These are phyloP conservation scores for Meliscaeva auricollis DNA, from an alignment of 2,888 invertebrate species.

Conservation along the genomic window DNA sequence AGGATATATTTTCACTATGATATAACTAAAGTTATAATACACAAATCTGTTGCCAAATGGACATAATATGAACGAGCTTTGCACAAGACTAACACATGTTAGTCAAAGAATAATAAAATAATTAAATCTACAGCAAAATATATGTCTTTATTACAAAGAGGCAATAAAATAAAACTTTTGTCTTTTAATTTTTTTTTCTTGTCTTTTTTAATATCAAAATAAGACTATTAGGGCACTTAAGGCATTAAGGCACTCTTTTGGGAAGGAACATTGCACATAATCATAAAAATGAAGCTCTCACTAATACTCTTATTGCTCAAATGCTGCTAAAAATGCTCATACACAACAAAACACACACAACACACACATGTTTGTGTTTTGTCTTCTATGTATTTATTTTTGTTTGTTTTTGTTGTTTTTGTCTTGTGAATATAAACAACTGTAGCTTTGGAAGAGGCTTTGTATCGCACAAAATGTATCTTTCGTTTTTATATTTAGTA, in stretches of 20 bases:
- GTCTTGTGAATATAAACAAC: conserved; percentile 22
- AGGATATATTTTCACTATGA: conserved; percentile 2
- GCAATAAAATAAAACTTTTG: conserved; percentile 5
- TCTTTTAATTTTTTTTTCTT: background rate
- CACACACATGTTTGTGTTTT: conserved; percentile 10
- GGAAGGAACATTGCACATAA: conserved; percentile 50
- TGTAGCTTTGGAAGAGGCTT: conserved; percentile 45
- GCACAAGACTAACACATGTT: conserved; percentile 7
- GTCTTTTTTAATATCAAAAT: conserved; percentile 20
- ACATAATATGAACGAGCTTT: background rate
- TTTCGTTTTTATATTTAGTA: conserved; percentile 49
- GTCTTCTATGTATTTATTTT: background rate
- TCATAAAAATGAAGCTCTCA: conserved; percentile 54
- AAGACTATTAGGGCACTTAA: conserved; percentile 30
- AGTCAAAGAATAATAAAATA: conserved; percentile 20
- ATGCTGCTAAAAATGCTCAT: too few relatives aligned
- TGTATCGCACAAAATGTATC: conserved; percentile 45
- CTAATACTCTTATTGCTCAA: conserved; percentile 43
- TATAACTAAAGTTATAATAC: background rate
- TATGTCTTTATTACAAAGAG: conserved; percentile 28
- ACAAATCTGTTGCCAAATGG: conserved; percentile 9
- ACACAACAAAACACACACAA: background rate
- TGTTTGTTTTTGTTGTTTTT: background rate
- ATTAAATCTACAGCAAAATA: conserved; percentile 32
- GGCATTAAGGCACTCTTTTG: conserved; percentile 25